phyloP scores from a whole-genome alignment of 2,113 vertebrate species.

The Andinoacara biseriatus region DNA sequence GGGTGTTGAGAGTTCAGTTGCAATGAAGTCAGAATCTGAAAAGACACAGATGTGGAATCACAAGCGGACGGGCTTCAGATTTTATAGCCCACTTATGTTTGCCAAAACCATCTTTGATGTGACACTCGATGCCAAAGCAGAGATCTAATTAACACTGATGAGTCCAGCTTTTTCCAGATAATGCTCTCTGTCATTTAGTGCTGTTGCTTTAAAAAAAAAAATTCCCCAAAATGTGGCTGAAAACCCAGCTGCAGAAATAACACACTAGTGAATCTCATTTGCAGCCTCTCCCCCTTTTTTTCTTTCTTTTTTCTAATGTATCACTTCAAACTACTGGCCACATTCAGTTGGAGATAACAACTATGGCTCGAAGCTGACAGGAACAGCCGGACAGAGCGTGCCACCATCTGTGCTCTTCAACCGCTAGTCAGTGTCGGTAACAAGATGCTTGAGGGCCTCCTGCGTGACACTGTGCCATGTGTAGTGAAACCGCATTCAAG shows the following conservation, averaged over 20 bases:
- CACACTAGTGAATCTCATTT: background rate
- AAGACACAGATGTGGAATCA: background rate
- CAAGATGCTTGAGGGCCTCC: slow-evolving; percentile 29
- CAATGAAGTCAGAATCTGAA: background rate
- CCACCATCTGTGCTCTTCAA: slow-evolving; percentile 39
- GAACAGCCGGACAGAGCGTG: slow-evolving; percentile 38
- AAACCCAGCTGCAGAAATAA: slow-evolving; percentile 1
- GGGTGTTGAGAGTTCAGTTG: background rate
- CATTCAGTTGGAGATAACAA: slow-evolving; percentile 15
- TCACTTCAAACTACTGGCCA: background rate
- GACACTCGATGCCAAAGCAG: background rate
- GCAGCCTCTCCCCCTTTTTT: slow-evolving; percentile 3
- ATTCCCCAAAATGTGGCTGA: background rate
- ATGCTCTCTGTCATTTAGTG: background rate
- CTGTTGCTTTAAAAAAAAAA: background rate
- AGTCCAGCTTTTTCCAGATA: background rate
- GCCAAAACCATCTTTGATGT: slow-evolving; percentile 5
- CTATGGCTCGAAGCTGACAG: slow-evolving; percentile 15
- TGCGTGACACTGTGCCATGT: slow-evolving; percentile 10
- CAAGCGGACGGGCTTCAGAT: background rate
- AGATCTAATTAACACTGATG: background rate
- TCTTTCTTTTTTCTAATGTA: background rate
- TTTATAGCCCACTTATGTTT: background rate
- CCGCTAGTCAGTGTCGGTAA: slow-evolving; percentile 36
- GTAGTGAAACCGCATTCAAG: slow-evolving; percentile 13